A percentile compares a stretch with the other conserved stretches of the same genome.
These are phyloP conservation scores for Drosophila fulvimacula DNA, from an alignment of 2,888 invertebrate species.

Conservation along the genomic window DNA sequence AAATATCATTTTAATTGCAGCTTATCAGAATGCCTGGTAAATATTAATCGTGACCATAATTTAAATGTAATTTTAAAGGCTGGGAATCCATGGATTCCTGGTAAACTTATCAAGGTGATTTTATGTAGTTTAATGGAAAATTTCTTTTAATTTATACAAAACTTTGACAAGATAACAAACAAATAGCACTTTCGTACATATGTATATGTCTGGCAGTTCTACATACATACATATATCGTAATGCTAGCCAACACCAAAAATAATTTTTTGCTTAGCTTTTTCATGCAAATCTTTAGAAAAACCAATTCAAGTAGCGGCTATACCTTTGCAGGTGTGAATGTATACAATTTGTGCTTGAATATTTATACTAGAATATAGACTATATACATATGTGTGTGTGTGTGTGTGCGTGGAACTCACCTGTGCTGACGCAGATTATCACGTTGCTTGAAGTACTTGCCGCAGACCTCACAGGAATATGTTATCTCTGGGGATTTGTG, in stretches of 20 bases:
- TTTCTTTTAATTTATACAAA: constrained; percentile 2
- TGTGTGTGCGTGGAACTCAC: constrained; percentile 86
- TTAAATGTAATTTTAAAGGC: not conserved
- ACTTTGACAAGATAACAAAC: constrained; percentile 2
- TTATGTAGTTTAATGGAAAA: not conserved
- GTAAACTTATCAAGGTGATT: constrained; percentile 5
- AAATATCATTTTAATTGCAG: not conserved
- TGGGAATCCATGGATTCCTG: not conserved
- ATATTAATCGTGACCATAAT: constrained; percentile 1
- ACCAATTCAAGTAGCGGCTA: constrained; percentile 8
- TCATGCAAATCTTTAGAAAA: constrained; percentile 37
- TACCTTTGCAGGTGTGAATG: not conserved
- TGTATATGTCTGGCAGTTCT: constrained; percentile 7
- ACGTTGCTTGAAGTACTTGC: constrained; percentile 98
- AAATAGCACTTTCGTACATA: not conserved
- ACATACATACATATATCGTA: not conserved
- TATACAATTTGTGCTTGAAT: constrained; percentile 17
- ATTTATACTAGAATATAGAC: constrained; percentile 3
- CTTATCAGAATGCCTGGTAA: constrained; percentile 12
- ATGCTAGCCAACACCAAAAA: constrained; percentile 54
- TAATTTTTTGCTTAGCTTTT: not conserved
- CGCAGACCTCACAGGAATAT: constrained; percentile 98
- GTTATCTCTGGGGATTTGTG: constrained; percentile 98
- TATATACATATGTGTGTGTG: not conserved
- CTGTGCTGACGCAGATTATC: constrained; percentile 98